Base-by-base conservation (phyloP, 2,888 invertebrate genomes). In the Lepidonotus clava region DNA sequence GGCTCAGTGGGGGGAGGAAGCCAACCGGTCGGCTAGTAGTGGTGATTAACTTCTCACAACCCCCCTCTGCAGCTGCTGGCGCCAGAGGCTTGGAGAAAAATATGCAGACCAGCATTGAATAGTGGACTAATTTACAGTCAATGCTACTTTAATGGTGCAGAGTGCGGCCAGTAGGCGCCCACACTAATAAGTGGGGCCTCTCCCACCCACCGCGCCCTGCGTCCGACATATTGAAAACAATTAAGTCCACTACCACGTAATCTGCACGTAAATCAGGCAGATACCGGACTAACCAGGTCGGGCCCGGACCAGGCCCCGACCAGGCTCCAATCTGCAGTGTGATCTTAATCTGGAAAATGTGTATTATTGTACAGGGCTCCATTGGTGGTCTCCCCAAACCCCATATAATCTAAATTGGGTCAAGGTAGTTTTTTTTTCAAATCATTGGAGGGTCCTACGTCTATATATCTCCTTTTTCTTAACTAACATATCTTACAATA, bases 51-150 rank as follows among this genome's bases (percentile, higher is more conserved):
- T 71, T 34, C 71, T 24, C 71, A 32, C 32, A 24, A 32, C 34
- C 34, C 71, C 32, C n/a, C 71, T 4, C 28, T 18, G 36, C n/a
- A 18, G n/a, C 28, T 66, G 66, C 28, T 76, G 76, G 76, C 76
- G 76, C 76, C 76, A 28, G 24, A 28, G 28, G 66, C 24, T 8
- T 32, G 24, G n/a, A 66, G 24, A n/a, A 66, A 24, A 66, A 24
- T 8, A 66, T 66, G 66, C 24, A 28, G 14, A 66, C 66, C 6
- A 8, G 24, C 76, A 76, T 38, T 21, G 38, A 38, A 1, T n/a
- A n/a, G 66, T 36, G 21, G n/a, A 36, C 76, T 76, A 38, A 76
- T 38, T 76, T 76, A 76, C 76, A 76, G 76, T 28, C 76, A 38
- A 76, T 38, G 40, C 36, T 41, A 38, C 38, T 76, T 76, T 38